Evolutionary conservation across 2,113 vertebrate genomes (phyloP), one percentile per base, ranked within the genome.

Genomic region (Hydrochoerus hydrochaeris): DNA sequence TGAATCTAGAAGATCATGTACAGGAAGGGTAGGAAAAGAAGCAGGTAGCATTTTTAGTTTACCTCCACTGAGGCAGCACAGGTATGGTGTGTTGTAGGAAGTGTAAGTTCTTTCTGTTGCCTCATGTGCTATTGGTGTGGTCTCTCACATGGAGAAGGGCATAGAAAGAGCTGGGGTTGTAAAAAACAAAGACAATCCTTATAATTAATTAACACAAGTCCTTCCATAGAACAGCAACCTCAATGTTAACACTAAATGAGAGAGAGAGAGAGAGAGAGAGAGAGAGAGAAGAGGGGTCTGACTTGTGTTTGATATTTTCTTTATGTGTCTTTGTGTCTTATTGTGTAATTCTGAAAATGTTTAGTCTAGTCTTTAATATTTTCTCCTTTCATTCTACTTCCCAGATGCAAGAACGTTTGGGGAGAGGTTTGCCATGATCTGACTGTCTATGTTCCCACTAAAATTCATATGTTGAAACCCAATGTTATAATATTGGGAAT

Each of bases 251-350:
- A 3, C 16, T 54, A 54, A 54, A 54, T 54, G 54, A 17, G 3
- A 17, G 54, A 12, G 22, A 2, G 13, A 32, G 24, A 24, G 3
- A 60, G 62, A 38, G 30, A 6, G 4, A 32, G n/a, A 12, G 19
- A 57, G 5, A 77, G 12, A 60, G 0, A 54, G 19, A 73, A 1
- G 30, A 8, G 57, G 35, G 60, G 16, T 26, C 13, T 16, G 14
- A 32, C 20, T 24, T 87, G 2, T 44, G 4, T 93, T 94, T 63
- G 77, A 85, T 41, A 92, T 84, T 94, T 93, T 63, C 41, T 86
- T 65, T 91, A 32, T 16, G 2, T 77, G 44, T n/a, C 52, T 90
- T 63, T 85, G 28, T 46, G 20, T 62, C n/a, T 96, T 94, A n/a
- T 71, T 93, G 24, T 16, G 30, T 46, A 13, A 94, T 38, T 90